phyloP scores from a whole-genome alignment of 2,113 vertebrate species.

The Microcebus ravelobensis region DNA sequence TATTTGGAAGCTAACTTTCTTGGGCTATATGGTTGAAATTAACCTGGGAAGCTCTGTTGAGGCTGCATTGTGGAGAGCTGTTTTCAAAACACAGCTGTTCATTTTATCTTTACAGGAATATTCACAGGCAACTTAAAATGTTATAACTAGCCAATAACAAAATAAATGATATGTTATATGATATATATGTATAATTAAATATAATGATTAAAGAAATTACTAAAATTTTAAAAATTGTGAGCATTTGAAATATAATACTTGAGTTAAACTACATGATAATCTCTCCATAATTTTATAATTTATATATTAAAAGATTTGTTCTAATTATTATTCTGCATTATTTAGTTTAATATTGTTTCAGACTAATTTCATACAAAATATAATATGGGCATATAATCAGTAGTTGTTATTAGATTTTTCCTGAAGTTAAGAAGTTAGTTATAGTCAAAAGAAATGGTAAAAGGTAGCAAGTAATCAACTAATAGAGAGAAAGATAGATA shows the following conservation, averaged over 20 bases:
- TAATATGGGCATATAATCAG: not conserved
- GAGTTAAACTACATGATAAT: not conserved
- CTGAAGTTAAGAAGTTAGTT: not conserved
- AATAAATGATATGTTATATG: not conserved
- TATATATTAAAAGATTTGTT: not conserved
- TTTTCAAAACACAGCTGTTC: not conserved
- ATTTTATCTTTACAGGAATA: not conserved
- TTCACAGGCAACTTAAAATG: not conserved
- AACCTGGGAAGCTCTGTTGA: not conserved
- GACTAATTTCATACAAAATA: not conserved
- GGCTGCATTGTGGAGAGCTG: not conserved
- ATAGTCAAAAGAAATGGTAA: not conserved
- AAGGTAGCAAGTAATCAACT: not conserved
- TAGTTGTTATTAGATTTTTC: not conserved
- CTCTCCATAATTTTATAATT: not conserved
- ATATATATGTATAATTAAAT: not conserved
- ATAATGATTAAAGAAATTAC: not conserved
- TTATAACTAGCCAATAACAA: not conserved
- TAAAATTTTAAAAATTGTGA: no score
- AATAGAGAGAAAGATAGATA: not conserved
- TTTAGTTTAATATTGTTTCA: not conserved
- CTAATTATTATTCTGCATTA: not conserved
- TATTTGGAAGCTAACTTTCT: not conserved
- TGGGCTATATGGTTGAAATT: not conserved
- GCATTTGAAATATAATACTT: not conserved